Evolutionary conservation across 2,888 invertebrate species (phyloP).

Genomic region (Mythimna ferrago): DNA sequence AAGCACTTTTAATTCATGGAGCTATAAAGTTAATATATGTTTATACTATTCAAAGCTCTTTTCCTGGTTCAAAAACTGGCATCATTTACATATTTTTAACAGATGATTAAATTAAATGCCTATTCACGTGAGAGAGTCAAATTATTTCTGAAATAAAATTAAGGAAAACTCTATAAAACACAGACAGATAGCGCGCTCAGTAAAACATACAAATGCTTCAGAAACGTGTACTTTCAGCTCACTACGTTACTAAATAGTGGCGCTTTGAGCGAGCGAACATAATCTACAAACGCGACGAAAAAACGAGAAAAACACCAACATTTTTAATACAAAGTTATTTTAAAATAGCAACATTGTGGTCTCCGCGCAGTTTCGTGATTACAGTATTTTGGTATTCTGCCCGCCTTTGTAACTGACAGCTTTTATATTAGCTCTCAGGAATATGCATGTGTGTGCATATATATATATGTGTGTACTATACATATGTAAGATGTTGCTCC

Average conservation of each 20-base stretch:
- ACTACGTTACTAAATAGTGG: constrained; percentile 2
- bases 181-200: background rate
- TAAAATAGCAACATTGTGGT: constrained; percentile 45
- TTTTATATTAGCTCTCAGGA: constrained; percentile 62
- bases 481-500: constrained; percentile 3
- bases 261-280: background rate
- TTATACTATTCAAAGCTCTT: background rate
- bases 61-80: background rate
- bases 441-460: constrained; percentile 32
- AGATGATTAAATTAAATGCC: background rate
- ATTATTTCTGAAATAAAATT: background rate
- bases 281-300: constrained; percentile 23
- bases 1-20: background rate
- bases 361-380: constrained; percentile 37
- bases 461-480: too few species aligned
- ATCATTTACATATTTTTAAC: background rate
- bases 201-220: background rate
- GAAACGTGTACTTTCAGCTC: background rate
- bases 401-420: constrained; percentile 58
- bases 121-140: too few species aligned
- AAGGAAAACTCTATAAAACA: background rate
- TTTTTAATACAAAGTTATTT: constrained; percentile 50
- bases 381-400: constrained; percentile 59
- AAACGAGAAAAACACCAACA: constrained; percentile 13
- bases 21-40: too few species aligned